Evolutionary conservation across 2,113 vertebrate genomes (phyloP).

Genomic region (Epinephelus cyanopodus): DNA sequence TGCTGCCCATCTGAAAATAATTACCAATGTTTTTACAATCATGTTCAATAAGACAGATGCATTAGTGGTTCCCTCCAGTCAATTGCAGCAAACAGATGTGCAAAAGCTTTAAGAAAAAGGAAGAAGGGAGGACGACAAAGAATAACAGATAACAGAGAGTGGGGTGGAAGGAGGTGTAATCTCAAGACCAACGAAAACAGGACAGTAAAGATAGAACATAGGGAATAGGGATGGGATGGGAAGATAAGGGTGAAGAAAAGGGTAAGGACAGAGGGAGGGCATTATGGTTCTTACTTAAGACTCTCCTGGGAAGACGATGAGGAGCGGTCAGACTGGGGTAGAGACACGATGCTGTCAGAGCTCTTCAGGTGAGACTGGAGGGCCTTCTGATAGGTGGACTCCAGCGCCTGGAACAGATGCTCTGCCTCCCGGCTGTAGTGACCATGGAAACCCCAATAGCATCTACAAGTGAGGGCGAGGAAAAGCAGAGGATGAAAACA

Average conservation of each 20-base stretch:
- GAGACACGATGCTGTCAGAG: conserved; percentile 95
- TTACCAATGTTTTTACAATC: conserved; percentile 24
- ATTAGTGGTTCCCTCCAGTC: conserved; percentile 38
- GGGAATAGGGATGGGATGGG: too few relatives aligned
- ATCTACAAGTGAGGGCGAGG: conserved; percentile 80
- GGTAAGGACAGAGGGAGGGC: not conserved
- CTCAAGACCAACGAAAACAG: not conserved
- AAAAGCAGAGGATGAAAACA: not conserved
- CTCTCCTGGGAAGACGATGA: conserved; percentile 99
- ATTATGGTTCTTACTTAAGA: conserved; percentile 90
- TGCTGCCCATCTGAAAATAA: conserved; percentile 21
- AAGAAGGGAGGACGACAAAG: not conserved
- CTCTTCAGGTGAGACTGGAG: conserved; percentile 96
- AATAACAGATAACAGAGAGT: not conserved
- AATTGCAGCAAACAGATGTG: conserved; percentile 25
- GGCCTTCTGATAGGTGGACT: conserved; percentile 97
- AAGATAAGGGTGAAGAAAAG: too few relatives aligned
- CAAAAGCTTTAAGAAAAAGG: not conserved
- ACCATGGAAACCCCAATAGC: conserved; percentile 98
- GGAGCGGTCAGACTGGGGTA: conserved; percentile 96
- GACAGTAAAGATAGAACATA: not conserved
- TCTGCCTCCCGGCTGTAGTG: conserved; percentile 97
- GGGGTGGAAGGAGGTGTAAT: not conserved
- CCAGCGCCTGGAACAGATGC: conserved; percentile 93
- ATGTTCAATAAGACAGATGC: conserved; percentile 13